These are phyloP conservation scores for Drosophila bocki DNA, from an alignment of 1,140 invertebrate species.

Conservation along the genomic window DNA sequence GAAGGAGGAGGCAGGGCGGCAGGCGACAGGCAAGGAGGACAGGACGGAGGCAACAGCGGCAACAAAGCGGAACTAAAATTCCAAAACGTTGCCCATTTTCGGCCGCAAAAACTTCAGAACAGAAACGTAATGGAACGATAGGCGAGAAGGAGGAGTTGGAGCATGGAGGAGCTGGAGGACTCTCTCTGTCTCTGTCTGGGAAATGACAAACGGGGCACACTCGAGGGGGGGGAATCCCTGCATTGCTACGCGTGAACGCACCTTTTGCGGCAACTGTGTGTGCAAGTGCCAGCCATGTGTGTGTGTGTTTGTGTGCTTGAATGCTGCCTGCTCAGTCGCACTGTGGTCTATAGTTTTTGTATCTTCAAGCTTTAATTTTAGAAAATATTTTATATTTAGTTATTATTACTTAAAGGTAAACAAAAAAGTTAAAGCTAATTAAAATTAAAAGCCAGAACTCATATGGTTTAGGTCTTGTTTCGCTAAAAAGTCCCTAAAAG, in stretches of 20 bases:
- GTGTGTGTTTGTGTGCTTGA: neutral
- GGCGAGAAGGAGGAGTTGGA: slow-evolving; percentile 6
- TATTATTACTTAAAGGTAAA: neutral
- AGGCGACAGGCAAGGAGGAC: too few relatives aligned
- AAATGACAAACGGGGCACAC: slow-evolving; percentile 47
- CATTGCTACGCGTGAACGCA: slow-evolving; percentile 82
- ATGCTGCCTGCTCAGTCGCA: slow-evolving; percentile 35
- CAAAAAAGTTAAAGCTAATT: too few relatives aligned
- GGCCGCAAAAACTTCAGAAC: slow-evolving; percentile 72
- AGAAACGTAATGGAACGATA: slow-evolving; percentile 50
- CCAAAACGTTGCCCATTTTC: slow-evolving; percentile 80
- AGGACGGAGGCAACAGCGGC: slow-evolving; percentile 17
- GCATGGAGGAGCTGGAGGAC: slow-evolving; percentile 9
- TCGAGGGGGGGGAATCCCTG: slow-evolving; percentile 21
- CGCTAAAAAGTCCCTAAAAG: too few relatives aligned
- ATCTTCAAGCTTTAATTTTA: neutral
- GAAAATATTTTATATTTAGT: neutral
- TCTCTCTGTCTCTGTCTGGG: slow-evolving; percentile 22
- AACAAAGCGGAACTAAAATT: slow-evolving; percentile 82
- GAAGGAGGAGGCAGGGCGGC: neutral
- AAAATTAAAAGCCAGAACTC: too few relatives aligned
- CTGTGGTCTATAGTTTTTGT: slow-evolving; percentile 3
- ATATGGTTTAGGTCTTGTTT: too few relatives aligned
- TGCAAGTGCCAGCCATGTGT: slow-evolving; percentile 14
- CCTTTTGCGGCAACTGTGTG: slow-evolving; percentile 58